Evolutionary conservation across 2,888 invertebrate species (phyloP).

Genomic region (Ophion ellenae): DNA sequence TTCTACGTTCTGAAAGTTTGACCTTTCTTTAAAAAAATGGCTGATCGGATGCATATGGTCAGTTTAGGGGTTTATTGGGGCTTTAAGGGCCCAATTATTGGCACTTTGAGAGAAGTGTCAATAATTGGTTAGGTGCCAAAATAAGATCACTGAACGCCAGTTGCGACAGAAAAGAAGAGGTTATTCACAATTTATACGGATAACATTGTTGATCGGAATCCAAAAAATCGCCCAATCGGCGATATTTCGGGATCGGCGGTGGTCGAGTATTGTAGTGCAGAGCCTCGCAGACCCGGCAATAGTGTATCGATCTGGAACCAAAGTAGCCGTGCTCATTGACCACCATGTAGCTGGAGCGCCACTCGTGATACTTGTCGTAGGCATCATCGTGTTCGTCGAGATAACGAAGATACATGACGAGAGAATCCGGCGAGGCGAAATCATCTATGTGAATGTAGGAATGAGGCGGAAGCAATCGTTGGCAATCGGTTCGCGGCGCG

Average conservation of each 20-base stretch:
- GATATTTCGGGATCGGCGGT: conserved; percentile 72
- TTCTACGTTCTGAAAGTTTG: too few species aligned
- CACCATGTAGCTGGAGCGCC: conserved; percentile 86
- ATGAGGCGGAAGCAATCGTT: conserved; percentile 86
- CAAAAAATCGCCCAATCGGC: conserved; percentile 83
- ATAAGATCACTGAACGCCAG: too few species aligned
- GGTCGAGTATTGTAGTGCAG: conserved; percentile 86
- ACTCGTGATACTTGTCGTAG: conserved; percentile 85
- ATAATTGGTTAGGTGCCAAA: too few species aligned
- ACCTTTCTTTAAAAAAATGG: too few species aligned
- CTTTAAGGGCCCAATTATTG: too few species aligned
- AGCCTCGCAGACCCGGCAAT: conserved; percentile 89
- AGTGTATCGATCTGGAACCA: conserved; percentile 86
- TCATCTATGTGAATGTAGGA: conserved; percentile 87
- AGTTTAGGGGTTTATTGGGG: too few species aligned
- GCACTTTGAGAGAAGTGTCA: too few species aligned
- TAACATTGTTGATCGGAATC: conserved; percentile 76
- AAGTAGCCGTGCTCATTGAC: conserved; percentile 89
- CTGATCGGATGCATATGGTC: too few species aligned
- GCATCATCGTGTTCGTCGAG: conserved; percentile 83
- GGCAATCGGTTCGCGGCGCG: conserved; percentile 83
- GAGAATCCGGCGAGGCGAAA: conserved; percentile 84
- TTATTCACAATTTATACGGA: background rate
- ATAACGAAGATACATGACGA: conserved; percentile 85
- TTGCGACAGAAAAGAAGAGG: too few species aligned